Conservation (phyloP, 2,888 invertebrate genomes). For the Daptonema setosum region DNA sequence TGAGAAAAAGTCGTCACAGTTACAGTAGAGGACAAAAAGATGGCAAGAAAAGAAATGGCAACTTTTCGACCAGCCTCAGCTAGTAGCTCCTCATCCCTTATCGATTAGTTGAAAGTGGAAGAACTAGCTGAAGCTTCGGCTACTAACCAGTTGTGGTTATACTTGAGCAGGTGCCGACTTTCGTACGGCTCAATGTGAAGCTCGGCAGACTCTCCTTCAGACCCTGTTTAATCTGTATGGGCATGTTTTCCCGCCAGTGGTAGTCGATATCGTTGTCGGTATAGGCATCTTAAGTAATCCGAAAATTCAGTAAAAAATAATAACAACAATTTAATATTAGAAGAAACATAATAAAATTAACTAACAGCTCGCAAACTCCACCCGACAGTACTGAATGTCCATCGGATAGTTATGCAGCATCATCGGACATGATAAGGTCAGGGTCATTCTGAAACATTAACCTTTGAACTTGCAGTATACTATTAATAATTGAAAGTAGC, state of each 20-base stretch:
- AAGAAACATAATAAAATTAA: conserved; percentile 23
- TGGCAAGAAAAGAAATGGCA: no score
- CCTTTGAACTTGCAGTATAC: no score
- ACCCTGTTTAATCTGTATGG: conserved; percentile 57
- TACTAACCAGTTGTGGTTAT: conserved; percentile 72
- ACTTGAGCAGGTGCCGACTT: conserved; percentile 79
- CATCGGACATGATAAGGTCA: conserved; percentile 84
- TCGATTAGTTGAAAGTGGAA: no score
- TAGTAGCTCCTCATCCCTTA: no score
- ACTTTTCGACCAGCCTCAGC: no score
- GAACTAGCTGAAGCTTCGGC: no score
- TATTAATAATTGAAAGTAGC: no score
- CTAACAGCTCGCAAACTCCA: conserved; percentile 89
- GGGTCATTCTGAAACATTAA: conserved; percentile 53
- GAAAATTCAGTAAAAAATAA: not conserved
- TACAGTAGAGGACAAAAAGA: no score
- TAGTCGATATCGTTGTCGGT: conserved; percentile 80
- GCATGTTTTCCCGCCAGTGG: conserved; percentile 63
- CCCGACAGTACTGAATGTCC: conserved; percentile 74
- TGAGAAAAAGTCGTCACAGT: no score
- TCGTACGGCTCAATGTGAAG: conserved; percentile 72
- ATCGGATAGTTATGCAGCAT: conserved; percentile 78
- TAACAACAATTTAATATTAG: not conserved
- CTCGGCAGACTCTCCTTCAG: conserved; percentile 46
- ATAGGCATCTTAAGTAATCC: conserved; percentile 56